Evolutionary conservation across 2,113 vertebrate genomes (phyloP).

Genomic region (Spermophilus dauricus): DNA sequence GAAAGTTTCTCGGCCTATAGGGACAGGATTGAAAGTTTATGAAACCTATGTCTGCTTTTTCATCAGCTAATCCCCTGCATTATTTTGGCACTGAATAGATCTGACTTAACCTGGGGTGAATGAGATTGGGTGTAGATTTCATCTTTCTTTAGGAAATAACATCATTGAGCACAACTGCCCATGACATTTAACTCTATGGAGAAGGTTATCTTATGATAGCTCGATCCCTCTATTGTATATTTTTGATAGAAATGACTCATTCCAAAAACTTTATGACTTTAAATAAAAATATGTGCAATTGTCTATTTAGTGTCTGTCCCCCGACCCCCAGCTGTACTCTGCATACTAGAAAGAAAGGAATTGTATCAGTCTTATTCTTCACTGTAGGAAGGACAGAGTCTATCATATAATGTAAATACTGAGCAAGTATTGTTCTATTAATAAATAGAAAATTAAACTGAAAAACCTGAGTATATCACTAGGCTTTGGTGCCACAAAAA

Average conservation of each 20-base stretch:
- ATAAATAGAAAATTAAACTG: background rate
- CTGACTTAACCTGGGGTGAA: background rate
- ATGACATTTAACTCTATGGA: background rate
- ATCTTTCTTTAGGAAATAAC: background rate
- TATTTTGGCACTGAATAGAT: background rate
- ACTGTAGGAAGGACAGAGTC: background rate
- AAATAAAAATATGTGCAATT: conserved; percentile 11
- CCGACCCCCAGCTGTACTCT: background rate
- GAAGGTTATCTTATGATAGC: background rate
- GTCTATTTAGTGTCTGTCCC: background rate
- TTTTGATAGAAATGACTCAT: background rate
- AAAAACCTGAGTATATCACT: background rate
- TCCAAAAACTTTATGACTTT: background rate
- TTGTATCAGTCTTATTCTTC: background rate
- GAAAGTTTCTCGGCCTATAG: background rate
- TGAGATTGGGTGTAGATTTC: background rate
- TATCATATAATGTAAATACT: background rate
- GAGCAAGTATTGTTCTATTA: background rate
- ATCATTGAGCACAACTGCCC: background rate
- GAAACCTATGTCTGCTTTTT: background rate
- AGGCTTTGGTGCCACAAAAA: background rate
- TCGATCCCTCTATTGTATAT: background rate
- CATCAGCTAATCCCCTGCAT: background rate
- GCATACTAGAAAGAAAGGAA: background rate
- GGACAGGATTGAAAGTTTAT: background rate